Percentiles rank a stretch among this genome's conserved stretches.
phyloP scores from a whole-genome alignment of 2,113 vertebrate genomes.

The Beaufortia kweichowensis region DNA sequence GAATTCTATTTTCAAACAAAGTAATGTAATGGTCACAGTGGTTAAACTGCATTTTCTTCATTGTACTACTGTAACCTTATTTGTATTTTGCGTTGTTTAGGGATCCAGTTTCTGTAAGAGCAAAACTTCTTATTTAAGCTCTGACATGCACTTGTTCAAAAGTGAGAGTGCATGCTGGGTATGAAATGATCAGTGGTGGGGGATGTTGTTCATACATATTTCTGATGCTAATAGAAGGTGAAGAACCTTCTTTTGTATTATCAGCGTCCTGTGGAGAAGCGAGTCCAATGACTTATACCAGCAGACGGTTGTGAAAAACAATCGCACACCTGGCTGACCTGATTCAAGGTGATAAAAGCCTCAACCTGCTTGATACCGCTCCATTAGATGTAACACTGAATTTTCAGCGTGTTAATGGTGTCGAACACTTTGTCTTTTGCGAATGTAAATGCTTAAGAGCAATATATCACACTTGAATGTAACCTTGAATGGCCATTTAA shows the following conservation, averaged over 20 bases:
- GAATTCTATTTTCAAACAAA: neutral
- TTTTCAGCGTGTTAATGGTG: no score
- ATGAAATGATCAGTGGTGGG: slow-evolving; percentile 6
- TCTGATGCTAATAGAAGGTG: slow-evolving; percentile 8
- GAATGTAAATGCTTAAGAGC: no score
- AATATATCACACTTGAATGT: no score
- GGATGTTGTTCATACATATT: neutral
- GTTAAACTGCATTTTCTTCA: neutral
- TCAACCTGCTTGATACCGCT: no score
- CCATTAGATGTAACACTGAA: no score
- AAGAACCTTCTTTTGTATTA: neutral
- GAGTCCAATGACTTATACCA: no score
- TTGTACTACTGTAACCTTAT: neutral
- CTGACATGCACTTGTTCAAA: neutral
- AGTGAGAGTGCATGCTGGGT: neutral
- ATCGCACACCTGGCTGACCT: no score
- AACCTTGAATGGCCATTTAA: neutral
- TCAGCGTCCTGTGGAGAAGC: neutral
- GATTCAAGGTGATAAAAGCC: no score
- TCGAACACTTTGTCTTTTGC: no score
- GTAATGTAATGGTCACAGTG: neutral
- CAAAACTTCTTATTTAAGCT: neutral
- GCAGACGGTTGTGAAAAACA: no score
- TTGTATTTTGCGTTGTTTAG: neutral
- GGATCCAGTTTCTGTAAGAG: neutral